Conservation (phyloP, 2,888 invertebrate genomes). For the Eulithis prunata region DNA sequence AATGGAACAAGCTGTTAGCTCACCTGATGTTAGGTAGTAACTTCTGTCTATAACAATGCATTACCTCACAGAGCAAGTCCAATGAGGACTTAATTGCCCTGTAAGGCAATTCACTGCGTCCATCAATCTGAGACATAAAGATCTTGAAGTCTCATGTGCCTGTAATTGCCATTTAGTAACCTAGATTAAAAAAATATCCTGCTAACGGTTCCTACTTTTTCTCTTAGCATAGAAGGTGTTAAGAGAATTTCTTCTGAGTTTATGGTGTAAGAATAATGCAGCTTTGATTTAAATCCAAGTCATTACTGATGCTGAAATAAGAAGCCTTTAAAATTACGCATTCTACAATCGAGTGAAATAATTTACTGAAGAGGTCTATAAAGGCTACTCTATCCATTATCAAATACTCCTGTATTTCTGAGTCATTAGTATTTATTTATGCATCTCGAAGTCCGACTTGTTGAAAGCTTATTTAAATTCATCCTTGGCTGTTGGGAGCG, state of each 20-base stretch:
- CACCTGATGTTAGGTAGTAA: too few species aligned
- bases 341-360: conserved; percentile 19
- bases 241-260: neutral
- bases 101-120: too few species aligned
- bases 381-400: conserved; percentile 61
- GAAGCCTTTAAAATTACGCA: conserved; percentile 9
- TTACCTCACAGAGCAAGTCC: too few species aligned
- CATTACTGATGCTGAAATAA: conserved; percentile 3
- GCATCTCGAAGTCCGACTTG: conserved; percentile 70
- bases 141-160: too few species aligned
- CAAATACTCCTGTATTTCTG: conserved; percentile 67
- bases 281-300: neutral
- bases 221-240: too few species aligned
- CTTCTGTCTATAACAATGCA: too few species aligned
- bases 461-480: conserved; percentile 79
- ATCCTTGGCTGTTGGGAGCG: conserved; percentile 71
- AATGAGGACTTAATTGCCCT: too few species aligned
- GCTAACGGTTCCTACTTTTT: too few species aligned
- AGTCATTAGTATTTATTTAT: conserved; percentile 80
- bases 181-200: too few species aligned
- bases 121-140: too few species aligned
- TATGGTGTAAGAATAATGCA: neutral
- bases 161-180: too few species aligned
- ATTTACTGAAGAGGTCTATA: conserved; percentile 51
- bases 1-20: too few species aligned